Conservation (phyloP, 2,113 vertebrate species). For the Illadopsis cleaveri region DNA sequence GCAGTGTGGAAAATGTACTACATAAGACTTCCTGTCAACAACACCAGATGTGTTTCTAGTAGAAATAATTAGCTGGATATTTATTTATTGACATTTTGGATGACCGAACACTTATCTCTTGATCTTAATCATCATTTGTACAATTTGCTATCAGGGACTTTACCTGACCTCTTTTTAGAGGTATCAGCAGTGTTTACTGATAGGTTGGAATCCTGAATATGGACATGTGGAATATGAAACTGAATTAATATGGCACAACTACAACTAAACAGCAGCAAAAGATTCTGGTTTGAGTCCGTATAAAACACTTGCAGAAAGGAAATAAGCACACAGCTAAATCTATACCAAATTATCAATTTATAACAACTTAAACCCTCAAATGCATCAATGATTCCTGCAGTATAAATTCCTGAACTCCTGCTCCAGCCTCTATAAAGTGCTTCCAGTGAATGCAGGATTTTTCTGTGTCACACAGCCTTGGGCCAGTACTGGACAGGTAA, state of each 20-base stretch:
- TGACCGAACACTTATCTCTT: background rate
- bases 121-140: background rate
- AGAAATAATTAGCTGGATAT: background rate
- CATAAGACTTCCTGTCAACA: background rate
- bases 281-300: background rate
- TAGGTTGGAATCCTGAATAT: background rate
- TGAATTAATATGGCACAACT: background rate
- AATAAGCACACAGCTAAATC: background rate
- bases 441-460: rapidly evolving
- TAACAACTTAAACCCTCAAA: background rate
- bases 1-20: background rate
- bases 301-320: background rate
- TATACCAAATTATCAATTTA: background rate
- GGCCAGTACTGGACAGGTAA: background rate
- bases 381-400: background rate
- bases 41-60: background rate
- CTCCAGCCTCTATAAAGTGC: background rate
- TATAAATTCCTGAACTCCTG: background rate
- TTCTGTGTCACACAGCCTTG: background rate
- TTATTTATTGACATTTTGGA: background rate
- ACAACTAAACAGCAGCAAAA: background rate
- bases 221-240: background rate
- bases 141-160: background rate
- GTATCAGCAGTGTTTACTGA: background rate
- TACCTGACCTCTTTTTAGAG: background rate